Evolutionary conservation across 2,797 vertebrate species (phyloP).

Genomic region (Lindbergichthys nudifrons): DNA sequence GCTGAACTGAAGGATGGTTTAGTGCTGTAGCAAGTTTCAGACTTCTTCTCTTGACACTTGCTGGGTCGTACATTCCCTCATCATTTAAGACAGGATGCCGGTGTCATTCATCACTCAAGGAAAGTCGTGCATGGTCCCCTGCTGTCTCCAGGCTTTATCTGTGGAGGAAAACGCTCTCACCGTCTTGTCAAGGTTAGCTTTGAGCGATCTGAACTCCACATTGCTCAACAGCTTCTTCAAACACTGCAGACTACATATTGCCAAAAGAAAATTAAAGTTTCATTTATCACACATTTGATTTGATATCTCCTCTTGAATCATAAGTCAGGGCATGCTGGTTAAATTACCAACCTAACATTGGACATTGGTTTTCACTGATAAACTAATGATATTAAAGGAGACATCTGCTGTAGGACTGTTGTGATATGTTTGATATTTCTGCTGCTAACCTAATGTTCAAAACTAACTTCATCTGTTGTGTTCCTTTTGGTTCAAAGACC

Average conservation of each 20-base stretch:
- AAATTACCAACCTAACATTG: background rate
- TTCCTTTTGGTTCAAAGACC: background rate
- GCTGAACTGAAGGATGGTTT: conserved; percentile 52
- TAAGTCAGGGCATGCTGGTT: background rate
- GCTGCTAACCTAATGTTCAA: background rate
- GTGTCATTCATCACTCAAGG: conserved; percentile 62
- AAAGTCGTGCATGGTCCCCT: conserved; percentile 50
- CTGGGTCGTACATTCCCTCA: conserved; percentile 49
- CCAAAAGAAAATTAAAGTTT: background rate
- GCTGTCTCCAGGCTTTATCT: conserved; percentile 58
- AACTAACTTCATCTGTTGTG: background rate
- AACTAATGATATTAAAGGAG: conserved; percentile 1
- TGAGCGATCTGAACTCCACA: conserved; percentile 29
- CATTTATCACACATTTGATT: background rate
- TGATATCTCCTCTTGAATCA: conserved; percentile 9
- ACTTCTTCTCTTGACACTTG: conserved; percentile 32
- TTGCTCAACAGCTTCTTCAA: background rate
- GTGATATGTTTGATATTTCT: background rate
- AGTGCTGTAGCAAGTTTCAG: conserved; percentile 36
- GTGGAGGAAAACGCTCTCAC: conserved; percentile 38
- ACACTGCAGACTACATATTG: conserved; percentile 5
- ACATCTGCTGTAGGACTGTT: background rate
- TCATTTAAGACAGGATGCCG: conserved; percentile 56
- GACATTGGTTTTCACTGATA: background rate
- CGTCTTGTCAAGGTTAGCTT: conserved; percentile 62